These are phyloP conservation scores for Muntiacus muntjak DNA, from an alignment of 2,113 vertebrate species.

Conservation along the genomic window DNA sequence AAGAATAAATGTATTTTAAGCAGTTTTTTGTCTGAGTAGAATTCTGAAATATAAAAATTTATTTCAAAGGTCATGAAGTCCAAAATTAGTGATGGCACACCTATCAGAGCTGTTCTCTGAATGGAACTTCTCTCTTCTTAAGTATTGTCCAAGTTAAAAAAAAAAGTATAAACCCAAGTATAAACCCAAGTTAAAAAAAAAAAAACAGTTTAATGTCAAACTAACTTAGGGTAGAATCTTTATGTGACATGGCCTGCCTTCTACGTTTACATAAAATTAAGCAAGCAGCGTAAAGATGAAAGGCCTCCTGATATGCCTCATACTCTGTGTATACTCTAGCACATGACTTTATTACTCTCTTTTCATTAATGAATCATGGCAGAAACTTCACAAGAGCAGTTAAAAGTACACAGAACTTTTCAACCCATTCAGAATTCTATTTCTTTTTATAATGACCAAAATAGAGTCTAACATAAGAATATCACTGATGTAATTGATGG, in stretches of 20 bases:
- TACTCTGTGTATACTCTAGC: background rate
- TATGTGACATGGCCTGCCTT: background rate
- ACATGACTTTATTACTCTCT: background rate
- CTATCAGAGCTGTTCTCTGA: background rate
- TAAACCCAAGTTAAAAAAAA: background rate
- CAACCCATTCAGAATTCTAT: background rate
- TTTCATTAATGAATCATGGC: background rate
- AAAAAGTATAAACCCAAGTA: background rate
- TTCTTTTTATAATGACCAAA: background rate
- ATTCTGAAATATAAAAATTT: background rate
- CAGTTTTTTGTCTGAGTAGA: background rate
- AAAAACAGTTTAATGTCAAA: background rate
- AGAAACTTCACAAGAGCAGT: background rate
- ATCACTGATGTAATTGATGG: background rate
- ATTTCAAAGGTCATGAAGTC: background rate
- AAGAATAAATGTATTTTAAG: background rate
- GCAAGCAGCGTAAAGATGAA: background rate
- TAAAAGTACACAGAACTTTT: background rate
- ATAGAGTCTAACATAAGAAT: background rate
- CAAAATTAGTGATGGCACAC: background rate
- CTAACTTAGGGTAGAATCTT: background rate
- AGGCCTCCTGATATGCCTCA: background rate
- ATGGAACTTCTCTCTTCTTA: background rate
- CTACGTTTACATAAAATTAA: constrained; percentile 4
- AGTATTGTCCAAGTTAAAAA: background rate